phyloP scores from a whole-genome alignment of 1,140 invertebrate species.

The Euura lappo region DNA sequence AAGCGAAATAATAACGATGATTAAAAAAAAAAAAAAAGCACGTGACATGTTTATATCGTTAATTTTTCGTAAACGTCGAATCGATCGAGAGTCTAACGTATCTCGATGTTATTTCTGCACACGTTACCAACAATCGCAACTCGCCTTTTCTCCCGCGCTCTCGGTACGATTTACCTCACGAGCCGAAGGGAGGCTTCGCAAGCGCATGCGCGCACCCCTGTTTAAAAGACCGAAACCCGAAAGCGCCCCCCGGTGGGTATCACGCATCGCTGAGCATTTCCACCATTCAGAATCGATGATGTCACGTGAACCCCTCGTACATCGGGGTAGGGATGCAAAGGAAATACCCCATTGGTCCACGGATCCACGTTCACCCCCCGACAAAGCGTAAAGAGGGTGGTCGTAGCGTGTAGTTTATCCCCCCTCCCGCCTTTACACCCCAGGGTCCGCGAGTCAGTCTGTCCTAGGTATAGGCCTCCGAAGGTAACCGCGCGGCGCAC shows the following conservation, averaged over 20 bases:
- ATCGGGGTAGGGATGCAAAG: slow-evolving; percentile 36
- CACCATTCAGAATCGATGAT: slow-evolving; percentile 63
- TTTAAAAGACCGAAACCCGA: slow-evolving; percentile 1
- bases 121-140: too few species aligned
- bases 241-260: slow-evolving; percentile 58
- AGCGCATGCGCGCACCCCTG: slow-evolving; percentile 34
- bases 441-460: slow-evolving; percentile 42
- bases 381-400: slow-evolving; percentile 21
- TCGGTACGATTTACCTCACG: too few species aligned
- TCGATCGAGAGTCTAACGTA: too few species aligned
- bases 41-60: too few species aligned
- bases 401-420: not conserved
- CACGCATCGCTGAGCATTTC: slow-evolving; percentile 59
- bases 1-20: too few species aligned
- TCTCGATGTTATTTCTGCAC: too few species aligned
- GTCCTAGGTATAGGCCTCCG: slow-evolving; percentile 33
- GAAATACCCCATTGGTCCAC: slow-evolving; percentile 35
- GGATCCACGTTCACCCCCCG: slow-evolving; percentile 22
- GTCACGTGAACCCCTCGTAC: slow-evolving; percentile 44
- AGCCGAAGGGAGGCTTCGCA: not conserved
- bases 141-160: too few species aligned
- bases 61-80: too few species aligned
- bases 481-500: not conserved
- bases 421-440: not conserved
- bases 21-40: too few species aligned